Base-by-base conservation (phyloP, 2,888 invertebrate genomes). In the Drosophila anceps region DNA sequence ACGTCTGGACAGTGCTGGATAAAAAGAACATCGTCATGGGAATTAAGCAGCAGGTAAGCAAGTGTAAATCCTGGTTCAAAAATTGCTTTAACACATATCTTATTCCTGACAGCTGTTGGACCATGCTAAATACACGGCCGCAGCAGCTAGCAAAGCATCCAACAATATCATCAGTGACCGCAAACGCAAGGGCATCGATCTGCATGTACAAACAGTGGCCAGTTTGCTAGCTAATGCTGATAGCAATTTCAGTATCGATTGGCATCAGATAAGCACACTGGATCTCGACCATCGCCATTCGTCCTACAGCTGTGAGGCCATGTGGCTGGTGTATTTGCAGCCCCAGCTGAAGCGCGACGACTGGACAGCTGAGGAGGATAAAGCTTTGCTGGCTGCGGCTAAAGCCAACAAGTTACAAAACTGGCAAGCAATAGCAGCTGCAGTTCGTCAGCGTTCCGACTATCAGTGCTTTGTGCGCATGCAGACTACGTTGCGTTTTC, bases 321-420 rank as follows among this genome's bases (percentile, higher is more conserved):
- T 96, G 89, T 97, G 97, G 97, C 94, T 95, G 68, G 93, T 95
- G 27, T 96, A 95, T 84, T 91, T 96, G 53, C 95, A 96, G 90
- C 96, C 96, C 0, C 91, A 94, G 18, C 94, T 96, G 18, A 96
- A 95, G 74, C 96, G 95, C 53, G 82, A 80, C 2, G 82, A 88
- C 8, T 96, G 95, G 95, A 93, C 93, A 0, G 74, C 79, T 0
- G 90, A 92, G 13, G 96, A 96, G 90, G 94, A 94, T 62, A 69
- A 81, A 0, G 82, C 88, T 31, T 82, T 95, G 24, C 81, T 92
- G 18, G 53, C 76, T 8, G 79, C 94, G 0, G 94, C 91, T 0
- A 87, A 91, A 51, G 82, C 89, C 87, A 79, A 94, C 73, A 92
- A 94, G 0, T 92, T 90, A 73, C 95, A 95, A 90, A 93, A 96